These are phyloP conservation scores for Sparus aurata DNA, from an alignment of 2,797 vertebrate species.

Conservation along the genomic window DNA sequence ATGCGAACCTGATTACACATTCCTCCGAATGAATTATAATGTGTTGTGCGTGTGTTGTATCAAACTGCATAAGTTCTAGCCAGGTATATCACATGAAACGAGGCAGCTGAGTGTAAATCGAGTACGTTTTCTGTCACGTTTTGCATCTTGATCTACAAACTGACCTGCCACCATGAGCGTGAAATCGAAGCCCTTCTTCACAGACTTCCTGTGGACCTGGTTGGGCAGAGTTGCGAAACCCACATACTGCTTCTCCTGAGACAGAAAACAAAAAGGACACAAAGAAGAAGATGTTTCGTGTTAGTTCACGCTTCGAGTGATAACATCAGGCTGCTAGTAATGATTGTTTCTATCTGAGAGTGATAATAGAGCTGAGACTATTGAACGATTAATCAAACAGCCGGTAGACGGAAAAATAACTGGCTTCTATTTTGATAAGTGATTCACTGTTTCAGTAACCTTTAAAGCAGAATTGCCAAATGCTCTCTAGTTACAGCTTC, in stretches of 20 bases:
- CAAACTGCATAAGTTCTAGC: rapidly evolving
- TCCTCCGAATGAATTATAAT: not conserved
- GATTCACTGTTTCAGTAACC: not conserved
- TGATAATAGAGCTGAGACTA: not conserved
- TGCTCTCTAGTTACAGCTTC: not conserved
- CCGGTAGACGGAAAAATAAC: too few relatives aligned
- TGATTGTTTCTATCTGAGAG: not conserved
- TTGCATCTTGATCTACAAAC: conserved; percentile 33
- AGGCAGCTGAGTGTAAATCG: not conserved
- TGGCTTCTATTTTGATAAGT: not conserved
- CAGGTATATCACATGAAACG: not conserved
- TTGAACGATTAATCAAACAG: not conserved
- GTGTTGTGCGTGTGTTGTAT: not conserved
- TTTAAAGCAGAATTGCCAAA: not conserved
- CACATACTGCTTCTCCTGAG: conserved; percentile 96
- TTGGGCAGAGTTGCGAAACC: conserved; percentile 97
- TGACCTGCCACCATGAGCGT: conserved; percentile 98
- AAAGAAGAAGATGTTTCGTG: conserved; percentile 22
- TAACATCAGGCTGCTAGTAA: not conserved
- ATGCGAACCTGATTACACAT: not conserved
- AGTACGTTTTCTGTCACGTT: not conserved
- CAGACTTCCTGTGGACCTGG: conserved; percentile 96
- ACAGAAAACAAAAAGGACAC: conserved; percentile 40
- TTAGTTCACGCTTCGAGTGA: not conserved
- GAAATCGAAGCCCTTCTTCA: conserved; percentile 98